Evolutionary conservation across 1,140 invertebrate species (phyloP).

Genomic region (Panulirus ornatus): DNA sequence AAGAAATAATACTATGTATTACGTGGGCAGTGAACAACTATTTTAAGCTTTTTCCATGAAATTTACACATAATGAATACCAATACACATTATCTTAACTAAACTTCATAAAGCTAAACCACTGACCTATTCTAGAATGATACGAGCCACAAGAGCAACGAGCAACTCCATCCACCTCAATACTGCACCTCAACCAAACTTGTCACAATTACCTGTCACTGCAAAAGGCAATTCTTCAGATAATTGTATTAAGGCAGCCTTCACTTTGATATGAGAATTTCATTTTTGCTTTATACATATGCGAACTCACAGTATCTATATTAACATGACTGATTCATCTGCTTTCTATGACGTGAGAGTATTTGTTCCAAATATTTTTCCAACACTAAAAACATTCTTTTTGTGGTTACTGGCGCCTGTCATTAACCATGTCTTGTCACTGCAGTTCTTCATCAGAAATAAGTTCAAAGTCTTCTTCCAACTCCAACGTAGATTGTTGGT

Average conservation of each 20-base stretch:
- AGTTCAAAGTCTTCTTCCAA: conserved; percentile 67
- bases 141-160: not conserved
- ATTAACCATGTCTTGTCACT: conserved; percentile 30
- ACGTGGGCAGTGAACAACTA: not conserved
- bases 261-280: conserved; percentile 58
- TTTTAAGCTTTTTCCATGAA: not conserved
- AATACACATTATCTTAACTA: not conserved
- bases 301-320: not conserved
- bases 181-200: conserved; percentile 15
- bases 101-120: not conserved
- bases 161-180: not conserved
- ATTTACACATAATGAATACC: not conserved
- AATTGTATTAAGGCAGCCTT: conserved; percentile 49
- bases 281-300: conserved; percentile 21
- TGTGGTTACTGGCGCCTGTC: conserved; percentile 13
- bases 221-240: conserved; percentile 32
- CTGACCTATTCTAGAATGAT: not conserved
- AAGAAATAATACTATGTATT: not conserved
- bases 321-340: not conserved
- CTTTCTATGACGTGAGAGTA: not conserved
- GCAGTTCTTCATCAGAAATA: conserved; percentile 68
- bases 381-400: conserved; percentile 35
- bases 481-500: conserved; percentile 45
- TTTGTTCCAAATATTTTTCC: conserved; percentile 20
- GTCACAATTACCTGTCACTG: not conserved